phyloP scores from a whole-genome alignment of 2,888 invertebrate species.

The Xanthorhoe designata region DNA sequence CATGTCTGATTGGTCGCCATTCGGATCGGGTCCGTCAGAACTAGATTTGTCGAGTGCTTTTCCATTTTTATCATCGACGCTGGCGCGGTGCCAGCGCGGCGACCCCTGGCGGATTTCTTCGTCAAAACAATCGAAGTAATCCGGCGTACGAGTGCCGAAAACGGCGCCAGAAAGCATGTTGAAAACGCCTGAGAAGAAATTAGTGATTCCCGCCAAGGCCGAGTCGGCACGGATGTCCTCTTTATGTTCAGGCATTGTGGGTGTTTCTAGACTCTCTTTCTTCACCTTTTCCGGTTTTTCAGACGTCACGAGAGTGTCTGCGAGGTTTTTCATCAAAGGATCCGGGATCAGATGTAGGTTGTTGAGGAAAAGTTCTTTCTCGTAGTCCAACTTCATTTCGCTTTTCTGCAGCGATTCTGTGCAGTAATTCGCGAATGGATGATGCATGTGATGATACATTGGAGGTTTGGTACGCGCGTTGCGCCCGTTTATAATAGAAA shows the following conservation, averaged over 20 bases:
- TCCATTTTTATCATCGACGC: conserved; percentile 67
- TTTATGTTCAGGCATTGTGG: conserved; percentile 31
- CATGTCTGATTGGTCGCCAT: conserved; percentile 59
- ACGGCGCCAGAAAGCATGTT: conserved; percentile 66
- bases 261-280: conserved; percentile 33
- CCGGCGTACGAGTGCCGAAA: conserved; percentile 61
- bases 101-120: conserved; percentile 56
- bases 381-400: conserved; percentile 62
- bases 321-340: conserved; percentile 74
- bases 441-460: conserved; percentile 58
- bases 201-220: conserved; percentile 62
- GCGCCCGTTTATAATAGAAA: conserved; percentile 62
- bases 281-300: conserved; percentile 39
- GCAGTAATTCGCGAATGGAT: conserved; percentile 64
- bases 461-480: conserved; percentile 57
- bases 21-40: conserved; percentile 49
- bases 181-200: conserved; percentile 69
- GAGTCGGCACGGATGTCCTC: conserved; percentile 37
- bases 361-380: conserved; percentile 62
- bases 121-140: conserved; percentile 60
- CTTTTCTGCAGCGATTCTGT: conserved; percentile 59
- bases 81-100: conserved; percentile 69
- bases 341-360: conserved; percentile 69
- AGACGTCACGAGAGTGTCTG: conserved; percentile 64
- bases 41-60: conserved; percentile 49